Percentiles rank a stretch among this genome's conserved stretches.
These are phyloP conservation scores for Liasis olivaceus DNA, from an alignment of 2,797 vertebrate species.

Conservation along the genomic window DNA sequence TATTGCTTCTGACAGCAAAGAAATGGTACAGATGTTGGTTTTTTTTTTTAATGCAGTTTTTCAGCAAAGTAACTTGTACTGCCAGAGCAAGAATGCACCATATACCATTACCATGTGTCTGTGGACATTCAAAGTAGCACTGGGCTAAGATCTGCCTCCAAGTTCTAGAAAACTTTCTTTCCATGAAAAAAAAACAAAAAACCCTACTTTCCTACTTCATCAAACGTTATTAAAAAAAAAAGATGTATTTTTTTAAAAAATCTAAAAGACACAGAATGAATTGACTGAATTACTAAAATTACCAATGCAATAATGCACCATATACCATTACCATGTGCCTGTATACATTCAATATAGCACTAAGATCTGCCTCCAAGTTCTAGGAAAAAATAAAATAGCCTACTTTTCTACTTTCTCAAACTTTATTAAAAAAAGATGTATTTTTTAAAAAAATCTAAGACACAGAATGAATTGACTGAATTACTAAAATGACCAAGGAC, in stretches of 20 bases:
- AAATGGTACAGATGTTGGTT: background rate
- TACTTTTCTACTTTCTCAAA: background rate
- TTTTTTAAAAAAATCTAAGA: background rate
- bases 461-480: background rate
- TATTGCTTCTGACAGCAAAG: conserved; percentile 18
- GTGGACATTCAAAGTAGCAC: background rate
- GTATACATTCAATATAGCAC: background rate
- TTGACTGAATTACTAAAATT: too few relatives aligned
- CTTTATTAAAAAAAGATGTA: too few relatives aligned
- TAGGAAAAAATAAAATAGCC: background rate
- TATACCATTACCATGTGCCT: background rate
- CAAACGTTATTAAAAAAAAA: too few relatives aligned
- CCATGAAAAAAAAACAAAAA: background rate
- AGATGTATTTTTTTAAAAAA: too few relatives aligned
- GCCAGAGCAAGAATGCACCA: background rate
- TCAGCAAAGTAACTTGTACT: background rate
- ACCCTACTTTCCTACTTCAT: background rate
- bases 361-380: background rate
- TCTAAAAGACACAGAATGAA: too few relatives aligned
- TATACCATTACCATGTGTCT: background rate
- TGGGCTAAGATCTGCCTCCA: background rate
- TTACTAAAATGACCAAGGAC: background rate
- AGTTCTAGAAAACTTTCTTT: background rate
- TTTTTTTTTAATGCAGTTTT: background rate
- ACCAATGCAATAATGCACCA: background rate